Conservation (phyloP, 2,797 vertebrate species). For the Pantherophis alleghaniensis region DNA sequence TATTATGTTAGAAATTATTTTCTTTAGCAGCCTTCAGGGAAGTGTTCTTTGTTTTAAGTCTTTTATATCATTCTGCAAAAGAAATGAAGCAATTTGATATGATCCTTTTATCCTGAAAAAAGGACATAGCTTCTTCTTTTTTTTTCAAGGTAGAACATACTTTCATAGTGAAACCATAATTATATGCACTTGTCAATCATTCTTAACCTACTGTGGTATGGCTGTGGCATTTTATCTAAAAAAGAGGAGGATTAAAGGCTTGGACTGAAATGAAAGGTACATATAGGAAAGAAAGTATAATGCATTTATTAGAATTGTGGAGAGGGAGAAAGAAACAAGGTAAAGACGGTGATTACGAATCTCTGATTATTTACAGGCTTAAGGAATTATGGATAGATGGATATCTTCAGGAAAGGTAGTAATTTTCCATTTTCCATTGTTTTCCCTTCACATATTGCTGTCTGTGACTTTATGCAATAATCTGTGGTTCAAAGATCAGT, state of each 20-base stretch:
- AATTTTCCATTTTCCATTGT: slow-evolving; percentile 57
- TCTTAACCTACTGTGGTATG: slow-evolving; percentile 59
- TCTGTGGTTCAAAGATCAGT: slow-evolving; percentile 37
- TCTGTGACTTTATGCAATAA: slow-evolving; percentile 13
- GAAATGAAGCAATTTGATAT: slow-evolving; percentile 67
- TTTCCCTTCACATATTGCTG: slow-evolving; percentile 46
- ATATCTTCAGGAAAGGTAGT: slow-evolving; percentile 53
- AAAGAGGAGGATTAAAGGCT: slow-evolving; percentile 67
- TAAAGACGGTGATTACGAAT: slow-evolving; percentile 58
- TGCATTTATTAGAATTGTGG: slow-evolving; percentile 58
- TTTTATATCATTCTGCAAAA: slow-evolving; percentile 69
- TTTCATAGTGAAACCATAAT: slow-evolving; percentile 63
- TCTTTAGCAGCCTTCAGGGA: slow-evolving; percentile 59
- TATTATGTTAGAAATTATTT: slow-evolving; percentile 60
- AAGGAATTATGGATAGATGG: slow-evolving; percentile 58
- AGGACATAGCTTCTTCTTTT: slow-evolving; percentile 65
- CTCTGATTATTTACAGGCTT: slow-evolving; percentile 63
- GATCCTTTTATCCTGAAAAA: slow-evolving; percentile 68
- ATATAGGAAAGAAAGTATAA: slow-evolving; percentile 58
- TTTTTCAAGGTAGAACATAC: slow-evolving; percentile 72
- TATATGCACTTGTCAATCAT: slow-evolving; percentile 71
- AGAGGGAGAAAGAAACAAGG: slow-evolving; percentile 36
- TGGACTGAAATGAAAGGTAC: slow-evolving; percentile 68
- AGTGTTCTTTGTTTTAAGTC: slow-evolving; percentile 64
- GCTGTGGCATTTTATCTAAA: slow-evolving; percentile 67